Conservation (phyloP, 2,113 vertebrate species). For the Haplochromis vanheusdeni region DNA sequence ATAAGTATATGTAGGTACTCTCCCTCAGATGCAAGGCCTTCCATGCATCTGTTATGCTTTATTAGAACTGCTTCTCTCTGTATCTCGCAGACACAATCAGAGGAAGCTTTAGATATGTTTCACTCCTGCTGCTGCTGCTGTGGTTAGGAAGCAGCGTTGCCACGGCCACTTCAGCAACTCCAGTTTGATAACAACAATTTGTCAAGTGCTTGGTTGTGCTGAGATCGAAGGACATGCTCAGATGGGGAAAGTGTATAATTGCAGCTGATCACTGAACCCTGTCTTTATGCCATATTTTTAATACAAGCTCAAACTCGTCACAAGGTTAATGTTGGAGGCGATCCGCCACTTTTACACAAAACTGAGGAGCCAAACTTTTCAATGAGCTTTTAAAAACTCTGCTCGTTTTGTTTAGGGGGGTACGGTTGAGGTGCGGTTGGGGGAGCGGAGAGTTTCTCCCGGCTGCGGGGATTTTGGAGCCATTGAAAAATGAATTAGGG, state of each 20-base stretch:
- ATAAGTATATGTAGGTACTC: conserved; percentile 60
- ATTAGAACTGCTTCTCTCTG: conserved; percentile 33
- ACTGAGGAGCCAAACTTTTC: conserved; percentile 34
- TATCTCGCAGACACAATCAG: neutral
- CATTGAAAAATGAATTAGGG: conserved; percentile 69
- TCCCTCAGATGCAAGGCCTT: conserved; percentile 24
- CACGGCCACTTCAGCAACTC: neutral
- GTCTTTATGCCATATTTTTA: neutral
- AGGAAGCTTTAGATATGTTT: conserved; percentile 36
- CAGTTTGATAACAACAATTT: conserved; percentile 40
- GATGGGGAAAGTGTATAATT: conserved; percentile 24
- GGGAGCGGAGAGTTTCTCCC: neutral
- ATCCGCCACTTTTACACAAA: conserved; percentile 5
- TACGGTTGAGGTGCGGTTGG: neutral
- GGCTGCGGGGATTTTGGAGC: conserved; percentile 48
- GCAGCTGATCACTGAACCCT: conserved; percentile 39
- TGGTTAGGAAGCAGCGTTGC: conserved; percentile 4
- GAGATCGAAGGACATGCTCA: conserved; percentile 31
- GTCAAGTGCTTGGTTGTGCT: conserved; percentile 46
- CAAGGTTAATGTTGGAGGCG: neutral
- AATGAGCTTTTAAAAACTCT: conserved; percentile 18
- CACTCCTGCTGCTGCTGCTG: neutral
- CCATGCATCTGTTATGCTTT: conserved; percentile 52
- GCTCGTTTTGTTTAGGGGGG: neutral
- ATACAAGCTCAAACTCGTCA: neutral